Base-by-base conservation (phyloP, 2,113 vertebrate species). In the Thalassarche chlororhynchos region DNA sequence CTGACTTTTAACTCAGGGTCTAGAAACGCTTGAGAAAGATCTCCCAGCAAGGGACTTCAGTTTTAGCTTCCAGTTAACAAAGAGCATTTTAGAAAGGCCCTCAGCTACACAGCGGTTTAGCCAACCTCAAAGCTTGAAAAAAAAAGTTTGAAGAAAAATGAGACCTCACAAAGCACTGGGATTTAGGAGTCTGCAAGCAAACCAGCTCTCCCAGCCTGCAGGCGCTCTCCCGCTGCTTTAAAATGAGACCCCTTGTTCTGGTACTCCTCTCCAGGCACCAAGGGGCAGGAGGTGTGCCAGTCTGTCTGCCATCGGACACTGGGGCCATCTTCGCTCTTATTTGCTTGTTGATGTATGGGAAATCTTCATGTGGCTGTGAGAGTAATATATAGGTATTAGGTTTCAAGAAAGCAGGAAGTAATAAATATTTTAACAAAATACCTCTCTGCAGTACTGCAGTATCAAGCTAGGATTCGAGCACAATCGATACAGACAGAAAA, bases 361-460 rank as follows among this genome's bases (percentile, higher is more conserved):
- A 85, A 78, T 29, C 51, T 85, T 94, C 60, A 42, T 78, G 89
- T 1, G 13, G 29, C 58, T 74, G 64, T 42, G 38, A 76, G 57
- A 18, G n/a, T 26, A 78, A 60, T 64, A 68, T 3, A 36, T 29
- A 89, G 40, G 62, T 74, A 70, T 86, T 95, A 38, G 26, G 36
- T 94, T 96, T 93, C 87, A 95, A 85, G 68, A 91, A 94, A 88
- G 89, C 89, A 94, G 93, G 93, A 97, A 94, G 70, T 24, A 93
- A 94, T 85, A 94, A 94, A 95, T 90, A 94, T 88, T 97, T 96
- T 80, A 51, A 78, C 86, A 79, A 90, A 95, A 90, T 86, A 84
- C 51, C 18, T 87, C 66, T 89, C 58, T 4, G 5, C 66, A 55
- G 42, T 47, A 17, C 66, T 88, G 16, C 40, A 44, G 31, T 34